Base-by-base conservation (phyloP, 2,113 vertebrate genomes). In the Cyanoliseus patagonus region DNA sequence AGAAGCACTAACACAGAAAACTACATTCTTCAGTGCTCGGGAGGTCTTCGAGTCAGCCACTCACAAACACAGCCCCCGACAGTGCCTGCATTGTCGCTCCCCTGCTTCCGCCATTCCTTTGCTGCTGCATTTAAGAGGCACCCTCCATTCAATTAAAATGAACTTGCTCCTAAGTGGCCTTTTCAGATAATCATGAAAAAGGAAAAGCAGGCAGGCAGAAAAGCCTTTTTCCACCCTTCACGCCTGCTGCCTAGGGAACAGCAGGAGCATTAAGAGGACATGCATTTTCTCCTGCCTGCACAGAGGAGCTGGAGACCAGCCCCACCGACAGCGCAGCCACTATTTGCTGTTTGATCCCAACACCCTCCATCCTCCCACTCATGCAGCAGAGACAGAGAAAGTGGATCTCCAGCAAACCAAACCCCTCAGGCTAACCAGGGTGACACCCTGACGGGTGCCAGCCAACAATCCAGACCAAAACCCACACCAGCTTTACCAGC, bases 351-450 rank as follows among this genome's bases (percentile, higher is more conserved):
- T 39, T 16, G 30, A 49, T 17, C 72, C 73, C 5, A 0, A 31
- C 44, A 24, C 37, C 20, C 24, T 61, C 23, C 19, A 3, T 23
- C 23, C 57, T 25, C 31, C 77, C 22, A 61, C 31, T 67, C 35
- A 23, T 0, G 1, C 30, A 15, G 44, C 2, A 0, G 39, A n/a
- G 28, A 30, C 0, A 0, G 27, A 24, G 31, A 47, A 17, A 10
- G 41, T 7, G 1, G 28, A 27, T 46, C 15, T 37, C 18, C 33
- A 28, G 33, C 2, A 0, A 35, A 8, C 14, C 25, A 28, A 37
- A 46, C 49, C 61, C 25, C 11, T 4, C 20, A 3, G 4, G 1
- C 20, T 5, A 23, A 19, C 2, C 35, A 13, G 23, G 9, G 51
- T 30, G 18, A 23, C 55, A 7, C 41, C 47, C 4, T 3, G 6